Conservation (phyloP, 2,797 vertebrate species). For the Dermochelys coriacea region DNA sequence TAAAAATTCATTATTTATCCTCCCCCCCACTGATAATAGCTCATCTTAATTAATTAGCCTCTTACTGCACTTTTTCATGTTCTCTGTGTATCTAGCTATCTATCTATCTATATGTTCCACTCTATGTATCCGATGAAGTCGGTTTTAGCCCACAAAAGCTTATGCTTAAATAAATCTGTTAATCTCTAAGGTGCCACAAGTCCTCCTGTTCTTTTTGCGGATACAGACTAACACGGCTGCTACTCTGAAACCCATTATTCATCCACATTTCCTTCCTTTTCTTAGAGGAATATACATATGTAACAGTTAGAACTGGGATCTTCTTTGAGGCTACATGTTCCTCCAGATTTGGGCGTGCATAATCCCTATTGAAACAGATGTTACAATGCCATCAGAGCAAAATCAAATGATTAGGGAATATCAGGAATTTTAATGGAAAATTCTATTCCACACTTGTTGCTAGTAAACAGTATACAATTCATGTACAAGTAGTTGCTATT, state of each 20-base stretch:
- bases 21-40: too few species aligned
- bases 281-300: background rate
- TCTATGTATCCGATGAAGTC: too few species aligned
- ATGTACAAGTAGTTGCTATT: background rate
- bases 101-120: too few species aligned
- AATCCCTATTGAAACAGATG: background rate
- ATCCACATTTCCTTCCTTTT: background rate
- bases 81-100: too few species aligned
- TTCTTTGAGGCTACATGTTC: background rate
- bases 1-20: background rate
- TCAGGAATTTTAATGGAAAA: background rate
- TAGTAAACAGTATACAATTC: background rate
- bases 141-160: too few species aligned
- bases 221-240: too few species aligned
- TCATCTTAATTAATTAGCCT: too few species aligned
- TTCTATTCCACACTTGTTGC: background rate
- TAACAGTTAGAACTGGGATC: constrained; percentile 23
- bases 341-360: rapidly evolving
- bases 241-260: background rate
- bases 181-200: too few species aligned
- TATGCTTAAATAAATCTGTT: too few species aligned
- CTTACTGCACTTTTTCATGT: too few species aligned
- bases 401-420: background rate
- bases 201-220: too few species aligned
- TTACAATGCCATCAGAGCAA: background rate